phyloP scores from a whole-genome alignment of 2,113 vertebrate genomes.

The Pluvianellus socialis region DNA sequence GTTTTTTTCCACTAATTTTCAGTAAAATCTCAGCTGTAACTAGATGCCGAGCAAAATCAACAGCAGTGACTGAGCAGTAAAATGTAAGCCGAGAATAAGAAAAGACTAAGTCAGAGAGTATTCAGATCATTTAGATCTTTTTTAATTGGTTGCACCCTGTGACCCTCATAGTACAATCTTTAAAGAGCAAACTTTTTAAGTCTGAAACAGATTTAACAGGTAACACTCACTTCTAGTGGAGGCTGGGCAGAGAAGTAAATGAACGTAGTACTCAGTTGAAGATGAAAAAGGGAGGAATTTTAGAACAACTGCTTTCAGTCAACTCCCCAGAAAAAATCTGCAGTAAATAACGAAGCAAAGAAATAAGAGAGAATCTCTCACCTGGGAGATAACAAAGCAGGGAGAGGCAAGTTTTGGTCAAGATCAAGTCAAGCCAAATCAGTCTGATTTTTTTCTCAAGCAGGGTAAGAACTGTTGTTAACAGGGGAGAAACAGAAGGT shows the following conservation, averaged over 20 bases:
- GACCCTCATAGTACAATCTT: not conserved
- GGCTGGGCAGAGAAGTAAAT: not conserved
- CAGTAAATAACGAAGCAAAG: not conserved
- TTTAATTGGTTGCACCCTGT: not conserved
- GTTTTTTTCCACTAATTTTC: not conserved
- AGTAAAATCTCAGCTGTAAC: not conserved
- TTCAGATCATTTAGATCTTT: not conserved
- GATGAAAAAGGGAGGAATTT: not conserved
- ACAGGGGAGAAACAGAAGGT: not conserved
- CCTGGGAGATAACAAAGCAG: not conserved
- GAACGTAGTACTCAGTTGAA: not conserved
- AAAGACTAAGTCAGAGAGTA: not conserved
- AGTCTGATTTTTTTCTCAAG: not conserved
- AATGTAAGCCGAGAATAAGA: not conserved
- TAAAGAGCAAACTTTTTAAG: not conserved
- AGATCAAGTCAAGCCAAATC: not conserved
- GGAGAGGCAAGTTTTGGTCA: not conserved
- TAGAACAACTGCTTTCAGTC: not conserved
- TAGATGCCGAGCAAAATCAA: not conserved
- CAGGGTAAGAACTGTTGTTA: rapidly evolving
- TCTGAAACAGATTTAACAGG: not conserved
- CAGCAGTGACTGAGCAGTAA: not conserved
- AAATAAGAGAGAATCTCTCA: not conserved
- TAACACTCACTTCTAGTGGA: not conserved
- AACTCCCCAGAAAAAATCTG: not conserved